Conservation (phyloP, 2,797 vertebrate genomes). For the Galaxias olidus region DNA sequence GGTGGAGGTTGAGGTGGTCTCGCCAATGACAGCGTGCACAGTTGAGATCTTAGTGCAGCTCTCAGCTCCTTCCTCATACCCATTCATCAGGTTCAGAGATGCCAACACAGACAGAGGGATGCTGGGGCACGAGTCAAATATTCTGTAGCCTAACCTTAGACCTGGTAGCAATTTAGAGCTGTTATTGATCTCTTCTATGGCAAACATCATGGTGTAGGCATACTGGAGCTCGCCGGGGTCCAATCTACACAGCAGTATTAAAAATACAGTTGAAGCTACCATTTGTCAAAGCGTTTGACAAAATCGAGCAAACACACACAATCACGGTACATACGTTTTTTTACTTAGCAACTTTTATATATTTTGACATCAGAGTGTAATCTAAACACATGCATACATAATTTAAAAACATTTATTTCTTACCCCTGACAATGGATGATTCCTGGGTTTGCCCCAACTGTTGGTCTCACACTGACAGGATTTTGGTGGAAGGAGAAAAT, state of each 20-base stretch:
- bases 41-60: conserved; percentile 61
- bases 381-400: not conserved
- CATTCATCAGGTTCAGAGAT: conserved; percentile 75
- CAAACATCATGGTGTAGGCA: conserved; percentile 79
- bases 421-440: conserved; percentile 73
- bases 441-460: conserved; percentile 65
- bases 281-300: no score
- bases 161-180: conserved; percentile 71
- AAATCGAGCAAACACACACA: no score
- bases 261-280: no score
- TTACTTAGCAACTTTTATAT: no score
- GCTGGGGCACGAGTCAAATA: conserved; percentile 78
- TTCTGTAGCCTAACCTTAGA: conserved; percentile 73
- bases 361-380: no score
- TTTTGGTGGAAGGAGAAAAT: conserved; percentile 81
- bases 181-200: conserved; percentile 79
- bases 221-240: conserved; percentile 78
- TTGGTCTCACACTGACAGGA: conserved; percentile 62
- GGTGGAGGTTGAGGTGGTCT: conserved; percentile 79
- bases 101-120: conserved; percentile 75
- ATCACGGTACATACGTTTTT: no score
- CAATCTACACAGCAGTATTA: conserved; percentile 65
- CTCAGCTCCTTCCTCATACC: conserved; percentile 40
- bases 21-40: conserved; percentile 76
- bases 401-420: conserved; percentile 36